phyloP scores from a whole-genome alignment of 2,888 invertebrate species.

The Stegana nigrithorax region DNA sequence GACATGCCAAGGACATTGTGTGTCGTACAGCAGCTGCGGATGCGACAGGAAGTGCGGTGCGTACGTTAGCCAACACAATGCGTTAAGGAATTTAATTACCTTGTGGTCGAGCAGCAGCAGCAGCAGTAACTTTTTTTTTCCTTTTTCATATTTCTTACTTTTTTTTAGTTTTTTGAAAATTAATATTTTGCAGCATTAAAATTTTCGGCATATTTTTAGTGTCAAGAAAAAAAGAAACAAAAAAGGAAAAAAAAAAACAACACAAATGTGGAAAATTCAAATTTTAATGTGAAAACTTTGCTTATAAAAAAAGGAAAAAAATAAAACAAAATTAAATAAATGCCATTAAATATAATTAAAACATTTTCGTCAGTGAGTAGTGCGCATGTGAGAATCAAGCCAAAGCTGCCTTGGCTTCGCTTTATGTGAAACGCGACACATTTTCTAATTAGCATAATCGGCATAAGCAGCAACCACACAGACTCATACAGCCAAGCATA shows the following conservation, averaged over 20 bases:
- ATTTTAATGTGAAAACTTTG: too few species aligned
- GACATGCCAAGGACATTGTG: neutral
- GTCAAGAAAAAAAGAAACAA: too few species aligned
- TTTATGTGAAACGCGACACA: neutral
- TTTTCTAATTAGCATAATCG: neutral
- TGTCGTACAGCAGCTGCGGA: neutral
- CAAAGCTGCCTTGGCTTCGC: neutral
- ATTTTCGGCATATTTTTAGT: too few species aligned
- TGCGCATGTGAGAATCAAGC: too few species aligned
- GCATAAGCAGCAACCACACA: too few species aligned
- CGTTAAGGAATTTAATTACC: conserved; percentile 54
- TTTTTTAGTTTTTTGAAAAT: neutral
- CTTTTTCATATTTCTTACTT: neutral
- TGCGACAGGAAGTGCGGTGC: neutral
- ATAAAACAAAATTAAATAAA: too few species aligned
- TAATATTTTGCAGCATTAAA: neutral
- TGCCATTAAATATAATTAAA: too few species aligned
- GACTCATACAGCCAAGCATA: too few species aligned
- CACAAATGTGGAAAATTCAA: too few species aligned
- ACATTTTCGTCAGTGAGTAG: too few species aligned
- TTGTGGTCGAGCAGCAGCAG: conserved; percentile 46
- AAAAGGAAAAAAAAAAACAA: too few species aligned
- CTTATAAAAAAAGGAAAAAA: too few species aligned
- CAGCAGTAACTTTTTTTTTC: conserved; percentile 23
- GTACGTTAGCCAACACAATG: conserved; percentile 7